Evolutionary conservation across 2,888 invertebrate genomes (phyloP).

Genomic region (Leptinotarsa rubiginosa): DNA sequence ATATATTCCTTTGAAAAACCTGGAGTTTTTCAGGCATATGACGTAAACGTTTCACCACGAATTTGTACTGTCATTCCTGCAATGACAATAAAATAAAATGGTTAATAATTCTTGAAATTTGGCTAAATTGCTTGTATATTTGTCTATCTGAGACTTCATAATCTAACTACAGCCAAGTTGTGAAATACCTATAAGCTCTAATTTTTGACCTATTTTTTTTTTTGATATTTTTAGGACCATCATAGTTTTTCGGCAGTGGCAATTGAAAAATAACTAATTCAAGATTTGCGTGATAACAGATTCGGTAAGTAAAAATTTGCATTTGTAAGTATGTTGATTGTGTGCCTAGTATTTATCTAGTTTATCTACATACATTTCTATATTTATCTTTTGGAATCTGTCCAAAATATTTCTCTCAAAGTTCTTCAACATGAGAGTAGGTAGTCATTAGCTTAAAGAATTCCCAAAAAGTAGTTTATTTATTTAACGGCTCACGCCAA

Average conservation of each 20-base stretch:
- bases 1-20: no score
- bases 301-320: conserved; percentile 54
- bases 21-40: conserved; percentile 43
- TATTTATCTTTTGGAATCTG: conserved; percentile 59
- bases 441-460: conserved; percentile 7
- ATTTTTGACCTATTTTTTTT: not conserved
- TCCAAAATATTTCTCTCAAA: conserved; percentile 48
- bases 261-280: conserved; percentile 41
- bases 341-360: conserved; percentile 30
- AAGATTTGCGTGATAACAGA: conserved; percentile 58
- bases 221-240: conserved; percentile 47
- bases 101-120: conserved; percentile 26
- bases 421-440: conserved; percentile 24
- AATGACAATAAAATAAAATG: conserved; percentile 30
- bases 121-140: not conserved
- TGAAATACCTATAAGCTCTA: conserved; percentile 6
- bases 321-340: conserved; percentile 36
- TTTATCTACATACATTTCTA: conserved; percentile 49
- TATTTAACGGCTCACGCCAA: conserved; percentile 1
- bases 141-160: conserved; percentile 3
- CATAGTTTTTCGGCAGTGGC: conserved; percentile 46
- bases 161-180: not conserved
- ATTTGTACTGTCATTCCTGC: conserved; percentile 50
- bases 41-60: conserved; percentile 59
- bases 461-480: conserved; percentile 17